These are phyloP conservation scores for Caenorhabditis angaria DNA, from an alignment of 2,888 invertebrate species.

Conservation along the genomic window DNA sequence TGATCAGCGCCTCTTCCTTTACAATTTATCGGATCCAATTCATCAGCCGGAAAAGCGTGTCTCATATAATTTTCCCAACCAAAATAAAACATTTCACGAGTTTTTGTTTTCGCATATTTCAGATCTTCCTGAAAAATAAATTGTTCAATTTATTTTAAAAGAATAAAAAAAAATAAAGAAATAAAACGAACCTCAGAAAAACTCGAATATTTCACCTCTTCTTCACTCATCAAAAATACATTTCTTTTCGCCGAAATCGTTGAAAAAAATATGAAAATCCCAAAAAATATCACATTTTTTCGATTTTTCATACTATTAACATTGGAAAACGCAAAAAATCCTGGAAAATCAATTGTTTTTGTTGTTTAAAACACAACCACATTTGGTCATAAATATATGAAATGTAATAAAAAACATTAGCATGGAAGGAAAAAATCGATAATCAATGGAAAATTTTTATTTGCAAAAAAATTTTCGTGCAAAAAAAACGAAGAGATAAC, in stretches of 20 bases:
- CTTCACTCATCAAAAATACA: slow-evolving; percentile 33
- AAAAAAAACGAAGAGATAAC: neutral
- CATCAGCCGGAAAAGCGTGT: slow-evolving; percentile 78
- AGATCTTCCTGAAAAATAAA: slow-evolving; percentile 29
- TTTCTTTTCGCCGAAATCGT: slow-evolving; percentile 11
- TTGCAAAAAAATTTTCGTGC: neutral
- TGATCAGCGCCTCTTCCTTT: slow-evolving; percentile 78
- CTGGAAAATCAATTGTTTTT: no score
- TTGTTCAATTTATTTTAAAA: neutral
- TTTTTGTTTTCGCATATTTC: slow-evolving; percentile 50
- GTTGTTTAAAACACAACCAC: no score
- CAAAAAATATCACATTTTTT: neutral
- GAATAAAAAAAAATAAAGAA: neutral
- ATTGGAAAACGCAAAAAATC: neutral
- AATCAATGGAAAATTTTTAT: no score
- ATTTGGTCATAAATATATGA: no score
- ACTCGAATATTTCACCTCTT: slow-evolving; percentile 32
- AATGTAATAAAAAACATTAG: no score
- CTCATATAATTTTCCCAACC: slow-evolving; percentile 77
- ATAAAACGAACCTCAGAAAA: slow-evolving; percentile 34
- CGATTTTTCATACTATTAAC: neutral
- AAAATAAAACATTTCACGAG: slow-evolving; percentile 68
- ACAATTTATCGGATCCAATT: slow-evolving; percentile 78
- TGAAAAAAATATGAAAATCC: neutral
- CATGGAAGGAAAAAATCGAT: no score